These are phyloP conservation scores for Diachasma alloeum DNA, from an alignment of 1,140 invertebrate species.

Conservation along the genomic window DNA sequence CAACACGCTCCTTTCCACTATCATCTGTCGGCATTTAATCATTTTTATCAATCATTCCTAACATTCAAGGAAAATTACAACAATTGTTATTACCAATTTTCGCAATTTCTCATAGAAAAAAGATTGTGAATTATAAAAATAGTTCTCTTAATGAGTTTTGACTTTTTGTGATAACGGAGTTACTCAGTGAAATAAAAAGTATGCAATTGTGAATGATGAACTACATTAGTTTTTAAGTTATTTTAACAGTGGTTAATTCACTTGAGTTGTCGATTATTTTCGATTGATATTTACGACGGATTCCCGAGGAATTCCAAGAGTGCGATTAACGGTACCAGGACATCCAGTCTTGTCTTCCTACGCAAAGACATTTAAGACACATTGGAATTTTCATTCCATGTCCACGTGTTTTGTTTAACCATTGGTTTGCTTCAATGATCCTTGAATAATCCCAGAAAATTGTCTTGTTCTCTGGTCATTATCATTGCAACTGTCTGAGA, in stretches of 20 bases:
- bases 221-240: not conserved
- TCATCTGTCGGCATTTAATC: not conserved
- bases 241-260: not conserved
- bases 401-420: constrained; percentile 17
- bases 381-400: constrained; percentile 4
- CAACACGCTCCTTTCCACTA: constrained; percentile 7
- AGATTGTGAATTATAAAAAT: too few relatives aligned
- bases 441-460: not conserved
- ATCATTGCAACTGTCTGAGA: not conserved
- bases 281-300: constrained; percentile 7
- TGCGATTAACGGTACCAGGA: constrained; percentile 26
- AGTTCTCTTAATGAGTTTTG: too few relatives aligned
- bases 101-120: too few relatives aligned
- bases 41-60: not conserved
- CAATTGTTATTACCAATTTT: not conserved
- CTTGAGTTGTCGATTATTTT: not conserved
- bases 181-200: not conserved
- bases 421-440: not conserved
- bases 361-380: constrained; percentile 13
- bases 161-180: not conserved
- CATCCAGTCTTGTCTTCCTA: constrained; percentile 6
- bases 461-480: not conserved
- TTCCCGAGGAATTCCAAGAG: constrained; percentile 18
- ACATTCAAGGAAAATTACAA: not conserved
- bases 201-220: not conserved